Base-by-base conservation (phyloP, 2,888 invertebrate genomes). In the Hipparchia semele region DNA sequence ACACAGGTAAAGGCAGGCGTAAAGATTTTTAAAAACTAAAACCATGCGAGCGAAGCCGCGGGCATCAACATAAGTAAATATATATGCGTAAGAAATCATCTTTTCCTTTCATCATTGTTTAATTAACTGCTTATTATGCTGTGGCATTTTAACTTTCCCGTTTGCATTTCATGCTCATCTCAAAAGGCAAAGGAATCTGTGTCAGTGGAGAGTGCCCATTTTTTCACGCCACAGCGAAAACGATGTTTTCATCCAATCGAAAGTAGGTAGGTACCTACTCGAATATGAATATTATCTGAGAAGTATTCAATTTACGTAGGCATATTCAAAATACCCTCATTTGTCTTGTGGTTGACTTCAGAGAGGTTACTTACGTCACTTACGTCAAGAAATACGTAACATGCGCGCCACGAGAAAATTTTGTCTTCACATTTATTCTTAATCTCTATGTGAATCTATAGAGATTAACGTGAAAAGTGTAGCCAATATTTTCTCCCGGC, bases 151-250 rank as follows among this genome's bases (percentile, higher is more conserved):
- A 65, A 66, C 68, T 72, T 64, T 54, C 69, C 62, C 67, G 61
- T 72, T 68, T 39, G 59, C 59, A 65, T 73, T 66, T 70, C 66
- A 70, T 56, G 54, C 54, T 59, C 45, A 46, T 60, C 66, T 54
- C 46, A 74, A 71, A 74, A 66, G 74, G 74, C 49, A 39, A 68
- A 64, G 60, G 66, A 68, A 71, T 74, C 62, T 74, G 69, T 69
- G 74, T 69, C 71, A 64, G 51, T 33, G 9, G 70, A 58, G 66
- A 68, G 70, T 49, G 23, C 23, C 56, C 72, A 46, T 68, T 54
- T 45, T 23, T 61, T 45, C 58, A 58, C 68, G 68, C 58, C 58
- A 46, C 68, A 58, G 23, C 39, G 53, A 7, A 39, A 53, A 45
- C 45, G 45, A 58, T 56, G 56, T 56, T 68, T 68, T 46, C 54